phyloP scores from a whole-genome alignment of 1,140 invertebrate genomes.

The Oreohelix idahoensis region DNA sequence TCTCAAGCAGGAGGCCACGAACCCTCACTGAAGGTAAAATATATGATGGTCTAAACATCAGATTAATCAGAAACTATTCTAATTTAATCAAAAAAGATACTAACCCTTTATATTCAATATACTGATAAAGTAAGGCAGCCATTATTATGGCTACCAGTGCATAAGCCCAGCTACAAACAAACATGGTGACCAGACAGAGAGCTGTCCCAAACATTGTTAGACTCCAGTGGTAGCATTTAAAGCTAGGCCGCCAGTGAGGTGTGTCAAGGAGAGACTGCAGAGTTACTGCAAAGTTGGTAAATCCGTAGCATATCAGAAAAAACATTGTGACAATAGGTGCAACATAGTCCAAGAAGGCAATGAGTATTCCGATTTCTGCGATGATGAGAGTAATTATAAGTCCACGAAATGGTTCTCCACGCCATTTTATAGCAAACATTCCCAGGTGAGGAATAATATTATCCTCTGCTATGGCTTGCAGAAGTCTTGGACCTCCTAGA shows the following conservation, averaged over 20 bases:
- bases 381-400: slow-evolving; percentile 90
- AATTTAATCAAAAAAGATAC: slow-evolving; percentile 46
- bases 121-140: slow-evolving; percentile 96
- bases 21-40: no score
- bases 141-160: slow-evolving; percentile 94
- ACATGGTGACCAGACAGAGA: slow-evolving; percentile 97
- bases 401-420: slow-evolving; percentile 94
- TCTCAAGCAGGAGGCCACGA: no score
- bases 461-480: slow-evolving; percentile 97
- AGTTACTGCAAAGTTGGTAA: slow-evolving; percentile 80
- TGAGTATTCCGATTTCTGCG: slow-evolving; percentile 93
- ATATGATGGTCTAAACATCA: no score
- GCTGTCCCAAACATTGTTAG: slow-evolving; percentile 91
- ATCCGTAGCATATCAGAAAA: slow-evolving; percentile 99
- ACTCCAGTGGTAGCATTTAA: slow-evolving; percentile 97
- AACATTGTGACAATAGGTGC: slow-evolving; percentile 81
- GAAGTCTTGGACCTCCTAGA: slow-evolving; percentile 76
- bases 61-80: no score
- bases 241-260: slow-evolving; percentile 97
- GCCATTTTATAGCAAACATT: slow-evolving; percentile 89
- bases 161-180: slow-evolving; percentile 98
- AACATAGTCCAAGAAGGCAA: slow-evolving; percentile 77
- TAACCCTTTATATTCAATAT: slow-evolving; percentile 98
- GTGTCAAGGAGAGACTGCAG: slow-evolving; percentile 84
- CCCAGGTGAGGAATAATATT: slow-evolving; percentile 95